phyloP scores from a whole-genome alignment of 2,888 invertebrate species.

The Blastobasis lacticolella region DNA sequence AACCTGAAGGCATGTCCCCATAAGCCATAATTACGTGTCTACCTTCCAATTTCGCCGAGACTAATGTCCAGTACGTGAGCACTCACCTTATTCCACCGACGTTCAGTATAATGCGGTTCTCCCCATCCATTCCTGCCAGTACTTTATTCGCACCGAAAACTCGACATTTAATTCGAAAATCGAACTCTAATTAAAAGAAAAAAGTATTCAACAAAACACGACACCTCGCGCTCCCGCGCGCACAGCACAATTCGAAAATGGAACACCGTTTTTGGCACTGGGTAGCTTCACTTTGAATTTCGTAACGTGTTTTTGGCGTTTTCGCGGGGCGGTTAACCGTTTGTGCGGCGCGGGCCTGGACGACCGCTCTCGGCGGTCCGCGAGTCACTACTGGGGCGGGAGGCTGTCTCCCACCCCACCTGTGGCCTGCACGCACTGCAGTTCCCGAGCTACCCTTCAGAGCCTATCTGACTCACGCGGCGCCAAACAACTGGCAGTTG shows the following conservation, averaged over 20 bases:
- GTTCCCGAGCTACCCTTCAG: conserved; percentile 21
- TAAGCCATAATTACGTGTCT: conserved; percentile 1
- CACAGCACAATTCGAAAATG: not conserved
- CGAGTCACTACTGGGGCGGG: conserved; percentile 31
- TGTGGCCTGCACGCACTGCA: conserved; percentile 69
- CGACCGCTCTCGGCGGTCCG: conserved; percentile 34
- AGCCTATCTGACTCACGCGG: too few relatives aligned
- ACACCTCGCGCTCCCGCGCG: not conserved
- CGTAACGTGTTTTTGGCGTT: conserved; percentile 6
- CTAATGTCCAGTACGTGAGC: not conserved
- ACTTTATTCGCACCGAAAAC: conserved; percentile 17
- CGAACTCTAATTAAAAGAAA: too few relatives aligned
- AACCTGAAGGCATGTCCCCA: not conserved
- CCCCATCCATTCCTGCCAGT: conserved; percentile 82
- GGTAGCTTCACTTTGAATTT: not conserved
- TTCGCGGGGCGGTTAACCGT: conserved; percentile 1
- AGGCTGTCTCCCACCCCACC: conserved; percentile 43
- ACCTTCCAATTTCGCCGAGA: conserved; percentile 1
- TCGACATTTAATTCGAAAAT: conserved; percentile 36
- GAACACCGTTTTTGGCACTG: not conserved
- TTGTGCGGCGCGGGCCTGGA: conserved; percentile 11
- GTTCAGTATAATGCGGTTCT: conserved; percentile 94
- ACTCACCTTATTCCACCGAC: conserved; percentile 90
- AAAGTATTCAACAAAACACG: not conserved
- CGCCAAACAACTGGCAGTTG: too few relatives aligned